phyloP scores from a whole-genome alignment of 1,140 invertebrate species.

The Battus philenor region DNA sequence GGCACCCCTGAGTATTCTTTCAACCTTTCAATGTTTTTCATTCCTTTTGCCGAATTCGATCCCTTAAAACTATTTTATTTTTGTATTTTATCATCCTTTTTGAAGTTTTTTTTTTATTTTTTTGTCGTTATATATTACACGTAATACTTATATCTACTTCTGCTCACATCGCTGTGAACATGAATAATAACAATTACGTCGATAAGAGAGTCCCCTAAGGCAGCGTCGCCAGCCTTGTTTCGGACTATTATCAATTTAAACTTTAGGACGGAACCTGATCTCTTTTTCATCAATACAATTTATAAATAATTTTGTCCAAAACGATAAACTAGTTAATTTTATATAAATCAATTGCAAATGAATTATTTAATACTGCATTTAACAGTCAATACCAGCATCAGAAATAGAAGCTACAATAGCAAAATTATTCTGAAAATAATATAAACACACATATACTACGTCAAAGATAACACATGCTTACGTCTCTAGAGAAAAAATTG shows the following conservation, averaged over 20 bases:
- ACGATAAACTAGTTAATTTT: too few relatives aligned
- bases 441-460: background rate
- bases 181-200: background rate
- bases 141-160: too few relatives aligned
- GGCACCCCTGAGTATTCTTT: too few relatives aligned
- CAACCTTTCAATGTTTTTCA: too few relatives aligned
- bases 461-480: too few relatives aligned
- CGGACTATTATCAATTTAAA: slow-evolving; percentile 17
- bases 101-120: too few relatives aligned
- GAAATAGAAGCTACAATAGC: slow-evolving; percentile 9
- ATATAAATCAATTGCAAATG: slow-evolving; percentile 9
- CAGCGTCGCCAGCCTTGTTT: background rate
- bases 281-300: slow-evolving; percentile 20
- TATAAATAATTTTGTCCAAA: slow-evolving; percentile 1
- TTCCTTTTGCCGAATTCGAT: too few relatives aligned
- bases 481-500: too few relatives aligned
- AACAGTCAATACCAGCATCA: slow-evolving; percentile 8
- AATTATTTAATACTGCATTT: slow-evolving; percentile 4
- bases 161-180: background rate
- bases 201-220: background rate
- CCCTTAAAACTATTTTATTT: too few relatives aligned
- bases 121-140: too few relatives aligned
- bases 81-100: too few relatives aligned
- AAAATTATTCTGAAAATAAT: slow-evolving; percentile 2
- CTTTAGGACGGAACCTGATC: slow-evolving; percentile 32